Percentiles rank a stretch among this genome's conserved stretches.
These are phyloP conservation scores for Eptesicus fuscus DNA, from an alignment of 2,113 vertebrate species.

Conservation along the genomic window DNA sequence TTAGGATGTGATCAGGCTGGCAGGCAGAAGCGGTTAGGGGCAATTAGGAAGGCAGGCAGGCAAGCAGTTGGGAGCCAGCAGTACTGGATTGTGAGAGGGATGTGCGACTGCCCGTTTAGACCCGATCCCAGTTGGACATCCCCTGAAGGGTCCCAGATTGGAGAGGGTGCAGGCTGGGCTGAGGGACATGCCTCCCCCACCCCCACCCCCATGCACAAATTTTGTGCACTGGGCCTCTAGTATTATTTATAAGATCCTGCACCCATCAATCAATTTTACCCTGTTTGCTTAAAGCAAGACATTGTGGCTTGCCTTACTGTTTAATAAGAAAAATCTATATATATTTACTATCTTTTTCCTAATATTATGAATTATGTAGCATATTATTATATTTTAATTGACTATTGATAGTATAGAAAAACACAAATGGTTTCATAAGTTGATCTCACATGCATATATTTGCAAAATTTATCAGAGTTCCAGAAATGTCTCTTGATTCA, in stretches of 20 bases:
- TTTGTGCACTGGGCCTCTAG: too few relatives aligned
- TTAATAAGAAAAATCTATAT: not conserved
- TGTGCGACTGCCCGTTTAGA: too few relatives aligned
- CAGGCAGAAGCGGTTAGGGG: too few relatives aligned
- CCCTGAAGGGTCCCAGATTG: too few relatives aligned
- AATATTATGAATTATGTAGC: not conserved
- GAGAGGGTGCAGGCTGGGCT: too few relatives aligned
- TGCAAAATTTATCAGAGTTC: not conserved
- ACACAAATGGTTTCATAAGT: not conserved
- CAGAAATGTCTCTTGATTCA: not conserved
- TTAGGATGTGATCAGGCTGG: too few relatives aligned
- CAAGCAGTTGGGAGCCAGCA: too few relatives aligned
- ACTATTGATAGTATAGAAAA: not conserved
- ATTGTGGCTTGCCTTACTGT: not conserved
- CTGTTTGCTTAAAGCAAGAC: not conserved
- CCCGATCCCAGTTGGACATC: too few relatives aligned
- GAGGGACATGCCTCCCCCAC: too few relatives aligned
- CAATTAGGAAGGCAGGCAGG: too few relatives aligned
- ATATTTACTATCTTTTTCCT: not conserved
- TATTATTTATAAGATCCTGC: not conserved
- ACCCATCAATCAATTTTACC: not conserved
- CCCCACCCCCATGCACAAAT: too few relatives aligned
- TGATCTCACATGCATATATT: not conserved
- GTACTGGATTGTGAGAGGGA: too few relatives aligned
- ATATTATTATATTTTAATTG: not conserved